Percentiles rank a stretch among this genome's conserved stretches.
Evolutionary conservation across 2,888 invertebrate species (phyloP).

Genomic region (Idaea dimidiata): DNA sequence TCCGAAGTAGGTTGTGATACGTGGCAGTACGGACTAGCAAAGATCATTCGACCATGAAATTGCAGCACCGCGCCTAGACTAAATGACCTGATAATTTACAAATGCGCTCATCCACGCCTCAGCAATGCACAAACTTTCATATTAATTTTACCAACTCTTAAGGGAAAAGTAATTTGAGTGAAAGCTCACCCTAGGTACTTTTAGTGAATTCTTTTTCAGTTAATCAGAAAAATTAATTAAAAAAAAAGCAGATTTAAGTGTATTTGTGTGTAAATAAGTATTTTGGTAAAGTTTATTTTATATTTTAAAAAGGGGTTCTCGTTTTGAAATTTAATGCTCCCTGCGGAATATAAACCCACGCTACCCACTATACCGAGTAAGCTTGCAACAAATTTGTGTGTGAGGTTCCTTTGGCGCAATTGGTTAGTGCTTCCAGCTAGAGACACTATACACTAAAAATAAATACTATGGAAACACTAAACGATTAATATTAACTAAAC

Average conservation of each 20-base stretch:
- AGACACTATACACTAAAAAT: too few relatives aligned
- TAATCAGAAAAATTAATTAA: neutral
- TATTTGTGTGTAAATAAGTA: too few relatives aligned
- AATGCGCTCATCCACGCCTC: constrained; percentile 47
- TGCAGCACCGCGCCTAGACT: constrained; percentile 48
- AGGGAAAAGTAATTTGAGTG: neutral
- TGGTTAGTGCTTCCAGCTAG: too few relatives aligned
- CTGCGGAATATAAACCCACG: too few relatives aligned
- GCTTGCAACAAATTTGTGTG: too few relatives aligned
- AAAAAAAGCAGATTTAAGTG: too few relatives aligned
- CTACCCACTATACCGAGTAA: too few relatives aligned
- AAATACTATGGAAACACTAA: too few relatives aligned
- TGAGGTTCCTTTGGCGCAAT: too few relatives aligned
- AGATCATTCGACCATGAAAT: constrained; percentile 52
- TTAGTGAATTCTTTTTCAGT: neutral
- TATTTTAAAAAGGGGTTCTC: constrained; percentile 15
- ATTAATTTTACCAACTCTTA: constrained; percentile 32
- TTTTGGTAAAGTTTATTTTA: too few relatives aligned
- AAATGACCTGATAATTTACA: constrained; percentile 63
- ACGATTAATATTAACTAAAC: too few relatives aligned
- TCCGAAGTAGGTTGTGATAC: neutral
- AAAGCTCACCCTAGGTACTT: neutral
- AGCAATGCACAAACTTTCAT: constrained; percentile 33
- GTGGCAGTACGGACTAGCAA: constrained; percentile 20
- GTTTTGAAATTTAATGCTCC: neutral